Evolutionary conservation across 37 sponge, comb jelly and placozoan species (phyloP), one percentile per base, ranked within the genome.

Genomic region (Agelas oroides): DNA sequence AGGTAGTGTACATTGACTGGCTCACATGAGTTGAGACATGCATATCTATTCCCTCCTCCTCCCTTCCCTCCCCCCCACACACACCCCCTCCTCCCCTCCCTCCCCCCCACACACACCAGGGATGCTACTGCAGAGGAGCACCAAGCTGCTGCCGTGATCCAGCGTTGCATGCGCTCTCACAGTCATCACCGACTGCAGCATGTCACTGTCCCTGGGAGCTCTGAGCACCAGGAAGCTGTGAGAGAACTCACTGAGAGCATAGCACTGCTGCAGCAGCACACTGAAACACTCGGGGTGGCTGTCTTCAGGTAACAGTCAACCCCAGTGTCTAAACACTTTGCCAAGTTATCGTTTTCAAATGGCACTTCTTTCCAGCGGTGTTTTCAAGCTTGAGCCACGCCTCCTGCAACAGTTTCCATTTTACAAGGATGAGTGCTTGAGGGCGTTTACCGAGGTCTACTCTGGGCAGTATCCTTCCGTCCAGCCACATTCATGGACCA

Each of bases 401-500:
- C 78, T 96, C 1, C 16, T 91, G 75, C 84, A 82, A 0, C 56
- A 36, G 13, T 86, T 90, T 18, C 92, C 92, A 14, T 96, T 96
- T 75, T 66, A 64, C 56, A 54, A 30, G 1, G 92, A 96, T 70
- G 80, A 84, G 84, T 38, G 39, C 40, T 57, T 75, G 1, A 57
- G 87, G 19, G 88, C 84, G 25, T 89, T 60, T 73, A 81, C 69
- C 56, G 53, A 80, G n/a, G 68, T 86, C 23, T 83, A 86, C 61
- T 27, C 36, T 56, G 93, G 95, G 13, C 30, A 70, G 0, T 58
- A 80, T 68, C 77, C 75, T 3, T 72, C 69, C 25, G 34, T 91
- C 0, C 91, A 81, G 33, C 72, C 93, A 56, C 86, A 84, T 33
- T 63, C 85, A 38, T 94, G 96, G 98, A 77, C 85, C 23, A 31